These are phyloP conservation scores for Lipotes vexillifer DNA, from an alignment of 2,113 vertebrate species.

Conservation along the genomic window DNA sequence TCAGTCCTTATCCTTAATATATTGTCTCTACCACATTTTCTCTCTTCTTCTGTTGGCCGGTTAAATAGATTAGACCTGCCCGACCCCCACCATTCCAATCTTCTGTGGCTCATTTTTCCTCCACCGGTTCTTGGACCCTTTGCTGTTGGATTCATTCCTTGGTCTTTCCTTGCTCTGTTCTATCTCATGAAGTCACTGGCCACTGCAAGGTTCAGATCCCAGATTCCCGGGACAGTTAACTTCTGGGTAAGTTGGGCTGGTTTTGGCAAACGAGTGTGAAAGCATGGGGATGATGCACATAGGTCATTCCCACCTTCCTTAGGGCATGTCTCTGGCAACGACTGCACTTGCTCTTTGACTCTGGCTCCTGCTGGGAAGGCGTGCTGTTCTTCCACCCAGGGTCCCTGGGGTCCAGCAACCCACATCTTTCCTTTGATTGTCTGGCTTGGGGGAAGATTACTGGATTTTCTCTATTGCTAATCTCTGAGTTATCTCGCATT, in stretches of 20 bases:
- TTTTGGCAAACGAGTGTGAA: not conserved
- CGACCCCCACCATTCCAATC: too few relatives aligned
- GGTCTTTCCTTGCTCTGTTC: not conserved
- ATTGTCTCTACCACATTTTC: not conserved
- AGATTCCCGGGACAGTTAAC: not conserved
- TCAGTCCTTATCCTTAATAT: not conserved
- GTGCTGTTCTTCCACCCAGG: not conserved
- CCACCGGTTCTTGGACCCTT: not conserved
- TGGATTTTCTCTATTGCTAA: not conserved
- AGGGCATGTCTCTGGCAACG: not conserved
- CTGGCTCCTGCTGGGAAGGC: not conserved
- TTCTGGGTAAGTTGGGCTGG: not conserved
- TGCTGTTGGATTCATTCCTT: not conserved
- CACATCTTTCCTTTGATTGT: not conserved
- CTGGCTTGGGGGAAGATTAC: not conserved
- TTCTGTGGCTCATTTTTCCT: not conserved
- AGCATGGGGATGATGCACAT: not conserved
- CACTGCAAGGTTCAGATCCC: not conserved
- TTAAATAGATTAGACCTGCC: not conserved
- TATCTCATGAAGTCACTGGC: accelerated
- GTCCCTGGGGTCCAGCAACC: too few relatives aligned
- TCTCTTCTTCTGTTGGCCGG: not conserved
- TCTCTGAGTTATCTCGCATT: not conserved
- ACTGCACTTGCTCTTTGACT: not conserved
- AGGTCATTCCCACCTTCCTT: not conserved